Evolutionary conservation across 53 echinoderm and acorn worm species (phyloP).

Genomic region (Temnopleurus reevesii): DNA sequence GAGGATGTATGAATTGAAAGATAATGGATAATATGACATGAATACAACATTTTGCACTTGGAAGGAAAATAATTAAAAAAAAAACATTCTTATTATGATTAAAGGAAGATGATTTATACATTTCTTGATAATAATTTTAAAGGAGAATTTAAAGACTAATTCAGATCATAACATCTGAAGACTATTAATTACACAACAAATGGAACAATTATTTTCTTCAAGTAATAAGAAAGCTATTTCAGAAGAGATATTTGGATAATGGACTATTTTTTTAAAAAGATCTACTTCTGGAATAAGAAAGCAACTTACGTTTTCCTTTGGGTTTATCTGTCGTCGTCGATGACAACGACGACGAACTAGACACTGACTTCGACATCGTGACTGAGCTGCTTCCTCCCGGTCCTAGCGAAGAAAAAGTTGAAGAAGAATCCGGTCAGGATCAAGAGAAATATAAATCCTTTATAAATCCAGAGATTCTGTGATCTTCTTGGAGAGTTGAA

Average conservation of each 20-base stretch:
- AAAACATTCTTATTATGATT: neutral
- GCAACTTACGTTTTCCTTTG: conserved; percentile 49
- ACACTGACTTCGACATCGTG: conserved; percentile 42
- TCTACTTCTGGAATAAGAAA: neutral
- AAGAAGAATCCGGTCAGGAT: neutral
- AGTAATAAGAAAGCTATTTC: neutral
- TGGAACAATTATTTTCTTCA: neutral
- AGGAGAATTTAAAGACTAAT: neutral
- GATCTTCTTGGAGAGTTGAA: neutral
- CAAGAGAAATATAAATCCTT: conserved; percentile 19
- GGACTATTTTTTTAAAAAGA: neutral
- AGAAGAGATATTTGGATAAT: neutral
- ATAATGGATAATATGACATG: neutral
- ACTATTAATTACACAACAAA: neutral
- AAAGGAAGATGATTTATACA: too few species aligned
- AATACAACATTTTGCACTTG: neutral
- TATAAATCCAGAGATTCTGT: conserved; percentile 29
- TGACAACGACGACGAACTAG: conserved; percentile 29
- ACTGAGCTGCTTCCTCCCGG: conserved; percentile 55
- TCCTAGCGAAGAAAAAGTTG: conserved; percentile 28
- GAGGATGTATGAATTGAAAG: neutral
- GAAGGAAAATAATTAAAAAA: neutral
- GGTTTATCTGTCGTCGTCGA: conserved; percentile 40
- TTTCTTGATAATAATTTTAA: neutral
- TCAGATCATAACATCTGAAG: neutral